Evolutionary conservation across 1,140 invertebrate species (phyloP), one percentile per base, ranked within the genome.

Genomic region (Wiebesia pumilae): DNA sequence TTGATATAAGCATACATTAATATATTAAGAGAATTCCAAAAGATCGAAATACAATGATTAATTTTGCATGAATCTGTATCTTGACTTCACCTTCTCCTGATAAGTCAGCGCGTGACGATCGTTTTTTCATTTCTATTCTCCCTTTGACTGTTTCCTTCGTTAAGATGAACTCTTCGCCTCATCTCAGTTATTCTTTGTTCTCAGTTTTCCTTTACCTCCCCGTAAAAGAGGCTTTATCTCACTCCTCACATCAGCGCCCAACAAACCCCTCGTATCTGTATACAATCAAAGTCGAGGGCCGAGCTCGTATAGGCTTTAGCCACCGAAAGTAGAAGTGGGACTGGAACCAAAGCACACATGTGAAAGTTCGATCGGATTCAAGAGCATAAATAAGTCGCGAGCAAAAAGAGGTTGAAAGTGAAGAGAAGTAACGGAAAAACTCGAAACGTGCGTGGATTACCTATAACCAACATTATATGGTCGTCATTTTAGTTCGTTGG

Each of bases 381-480:
- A 43, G 77, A 3, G 47, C 6, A 7, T 10, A 71, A 27, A 35
- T 40, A 43, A 81, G 43, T 75, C 14, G 35, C 30, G 51, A 35
- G 51, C 24, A 38, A 65, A 78, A 51, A 83, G 85, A 43, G 27
- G 54, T 65, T n/a, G 24, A 27, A 33, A 43, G 27, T 3, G 38
- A n/a, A n/a, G 30, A 21, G 86, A 67, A 27, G 65, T 30, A 1
- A 54, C 27, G 80, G 71, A 35, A 58, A 62, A 33, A 71, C 75
- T 12, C 30, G 12, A 40, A n/a, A 87, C 86, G 86, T 84, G 86
- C 86, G 86, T 84, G 67, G 82, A 87, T 87, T 87, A 87, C 78
- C 51, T 81, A 84, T 84, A 51, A 43, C 67, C 65, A 3, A 33
- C 62, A 58, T 79, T 80, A 62, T 33, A n/a, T 62, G 33, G 21